These are phyloP conservation scores for Prostheceraeus crozeri DNA, from an alignment of 2,888 invertebrate genomes.

Conservation along the genomic window DNA sequence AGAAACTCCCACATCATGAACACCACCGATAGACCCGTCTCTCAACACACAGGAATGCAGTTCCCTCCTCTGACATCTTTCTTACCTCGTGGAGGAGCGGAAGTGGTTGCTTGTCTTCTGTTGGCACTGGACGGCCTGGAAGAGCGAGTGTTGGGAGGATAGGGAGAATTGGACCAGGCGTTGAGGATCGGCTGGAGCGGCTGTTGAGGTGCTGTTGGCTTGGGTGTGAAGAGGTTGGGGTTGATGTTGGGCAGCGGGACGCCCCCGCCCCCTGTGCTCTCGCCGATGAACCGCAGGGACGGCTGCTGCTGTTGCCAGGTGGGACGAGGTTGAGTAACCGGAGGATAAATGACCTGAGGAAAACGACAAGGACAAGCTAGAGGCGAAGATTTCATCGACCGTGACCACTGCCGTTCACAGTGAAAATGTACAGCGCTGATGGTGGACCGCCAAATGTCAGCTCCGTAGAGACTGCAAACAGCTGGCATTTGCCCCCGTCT, in stretches of 20 bases:
- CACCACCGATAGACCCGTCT: too few species aligned
- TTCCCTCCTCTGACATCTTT: neutral
- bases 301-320: neutral
- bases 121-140: neutral
- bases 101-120: neutral
- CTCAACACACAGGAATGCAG: too few species aligned
- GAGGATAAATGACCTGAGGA: too few species aligned
- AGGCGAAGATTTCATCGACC: too few species aligned
- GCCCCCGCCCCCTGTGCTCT: neutral
- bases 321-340: neutral
- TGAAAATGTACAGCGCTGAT: too few species aligned
- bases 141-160: neutral
- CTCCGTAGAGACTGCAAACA: too few species aligned
- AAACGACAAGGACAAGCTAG: too few species aligned
- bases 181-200: neutral
- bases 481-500: too few species aligned
- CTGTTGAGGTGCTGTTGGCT: neutral
- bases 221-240: too few species aligned
- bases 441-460: too few species aligned
- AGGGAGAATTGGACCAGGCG: neutral
- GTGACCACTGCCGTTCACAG: too few species aligned
- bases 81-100: neutral
- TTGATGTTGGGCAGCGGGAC: neutral
- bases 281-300: neutral
- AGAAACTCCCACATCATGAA: too few species aligned